A percentile compares a stretch with the other conserved stretches of the same genome.
phyloP scores from a whole-genome alignment of 2,797 vertebrate genomes.

The Anniella stebbinsi region DNA sequence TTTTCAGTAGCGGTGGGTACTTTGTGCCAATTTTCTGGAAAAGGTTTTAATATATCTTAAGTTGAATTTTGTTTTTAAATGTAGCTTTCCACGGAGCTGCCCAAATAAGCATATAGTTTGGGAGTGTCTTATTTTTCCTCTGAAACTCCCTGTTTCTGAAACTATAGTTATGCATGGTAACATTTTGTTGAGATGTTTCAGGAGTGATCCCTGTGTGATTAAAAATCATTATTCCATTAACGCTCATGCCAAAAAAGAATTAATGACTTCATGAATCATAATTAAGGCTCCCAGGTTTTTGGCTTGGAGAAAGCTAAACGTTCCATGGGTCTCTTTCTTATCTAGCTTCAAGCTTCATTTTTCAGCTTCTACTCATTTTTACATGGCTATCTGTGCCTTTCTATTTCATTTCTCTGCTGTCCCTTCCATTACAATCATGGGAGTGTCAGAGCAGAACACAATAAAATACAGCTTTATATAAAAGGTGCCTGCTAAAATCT shows the following conservation, averaged over 20 bases:
- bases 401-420: conserved; percentile 49
- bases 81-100: conserved; percentile 17
- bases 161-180: conserved; percentile 61
- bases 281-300: conserved; percentile 74
- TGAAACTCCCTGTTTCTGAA: conserved; percentile 48
- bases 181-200: conserved; percentile 75
- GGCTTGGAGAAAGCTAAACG: conserved; percentile 67
- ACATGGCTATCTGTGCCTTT: conserved; percentile 49
- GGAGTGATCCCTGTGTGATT: conserved; percentile 72
- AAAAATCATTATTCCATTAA: conserved; percentile 82
- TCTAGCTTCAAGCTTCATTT: conserved; percentile 63
- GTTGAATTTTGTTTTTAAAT: not conserved
- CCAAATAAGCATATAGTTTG: conserved; percentile 28
- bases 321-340: conserved; percentile 63
- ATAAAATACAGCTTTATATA: not conserved
- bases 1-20: conserved; percentile 8
- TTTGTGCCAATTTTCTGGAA: conserved; percentile 29
- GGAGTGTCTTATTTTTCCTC: conserved; percentile 28
- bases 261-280: conserved; percentile 78
- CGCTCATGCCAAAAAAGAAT: conserved; percentile 70
- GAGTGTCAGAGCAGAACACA: conserved; percentile 30
- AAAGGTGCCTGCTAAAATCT: not conserved
- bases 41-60: not conserved
- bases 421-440: not conserved
- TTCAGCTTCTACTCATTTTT: conserved; percentile 61